Conservation (phyloP, 2,888 invertebrate species). For the Venustoraphidia nigricollis region DNA sequence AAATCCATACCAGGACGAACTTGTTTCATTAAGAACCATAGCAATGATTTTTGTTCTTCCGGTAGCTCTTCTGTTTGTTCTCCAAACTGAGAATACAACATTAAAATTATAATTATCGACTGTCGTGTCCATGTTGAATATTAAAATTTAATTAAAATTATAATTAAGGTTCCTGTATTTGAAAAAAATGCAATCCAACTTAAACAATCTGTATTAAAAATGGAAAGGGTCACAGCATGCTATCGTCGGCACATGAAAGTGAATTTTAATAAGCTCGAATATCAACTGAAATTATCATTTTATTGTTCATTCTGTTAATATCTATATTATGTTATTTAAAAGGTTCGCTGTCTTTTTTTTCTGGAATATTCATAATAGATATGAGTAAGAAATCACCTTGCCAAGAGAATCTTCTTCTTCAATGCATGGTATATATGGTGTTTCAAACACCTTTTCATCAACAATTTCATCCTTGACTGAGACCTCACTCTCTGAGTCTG, state of each 20-base stretch:
- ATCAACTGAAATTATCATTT: no score
- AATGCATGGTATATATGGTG: conserved; percentile 37
- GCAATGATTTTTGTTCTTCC: conserved; percentile 86
- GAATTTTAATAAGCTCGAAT: no score
- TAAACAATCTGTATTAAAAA: not conserved
- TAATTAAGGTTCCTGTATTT: not conserved
- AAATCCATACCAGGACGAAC: conserved; percentile 93
- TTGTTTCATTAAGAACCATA: conserved; percentile 91
- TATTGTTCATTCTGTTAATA: no score
- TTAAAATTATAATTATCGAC: conserved; percentile 4
- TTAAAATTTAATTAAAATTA: no score
- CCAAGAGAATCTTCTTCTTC: conserved; percentile 33
- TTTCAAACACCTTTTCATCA: conserved; percentile 36
- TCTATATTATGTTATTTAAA: no score
- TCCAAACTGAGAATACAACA: conserved; percentile 39
- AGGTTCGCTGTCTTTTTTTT: not conserved
- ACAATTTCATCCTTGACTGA: conserved; percentile 35
- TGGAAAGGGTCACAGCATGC: conserved; percentile 12
- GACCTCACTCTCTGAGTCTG: conserved; percentile 46
- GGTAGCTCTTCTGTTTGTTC: conserved; percentile 83
- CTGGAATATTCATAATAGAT: not conserved
- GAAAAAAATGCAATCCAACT: not conserved
- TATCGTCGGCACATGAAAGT: no score
- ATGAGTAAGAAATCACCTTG: not conserved
- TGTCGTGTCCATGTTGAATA: no score